Percentiles rank a stretch among this genome's conserved stretches.
These are phyloP conservation scores for Zaprionus ghesquierei DNA, from an alignment of 1,140 invertebrate species.

Conservation along the genomic window DNA sequence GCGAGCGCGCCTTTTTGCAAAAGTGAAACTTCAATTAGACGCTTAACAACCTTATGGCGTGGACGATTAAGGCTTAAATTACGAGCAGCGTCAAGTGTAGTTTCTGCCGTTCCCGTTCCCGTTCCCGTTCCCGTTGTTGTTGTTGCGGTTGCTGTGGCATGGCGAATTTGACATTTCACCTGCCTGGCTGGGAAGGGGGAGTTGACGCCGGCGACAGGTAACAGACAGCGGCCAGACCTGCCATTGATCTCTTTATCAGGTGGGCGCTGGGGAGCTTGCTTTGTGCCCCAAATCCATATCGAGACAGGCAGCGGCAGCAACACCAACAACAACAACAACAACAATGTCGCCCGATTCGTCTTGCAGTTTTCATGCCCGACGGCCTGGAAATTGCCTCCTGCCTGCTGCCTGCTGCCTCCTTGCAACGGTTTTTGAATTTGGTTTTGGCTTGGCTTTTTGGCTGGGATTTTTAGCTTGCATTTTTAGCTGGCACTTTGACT, in stretches of 20 bases:
- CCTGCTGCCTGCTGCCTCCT: too few species aligned
- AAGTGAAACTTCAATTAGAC: conserved; percentile 81
- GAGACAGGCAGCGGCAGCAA: conserved; percentile 46
- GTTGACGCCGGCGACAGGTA: conserved; percentile 1
- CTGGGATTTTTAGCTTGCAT: too few species aligned
- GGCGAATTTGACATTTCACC: conserved; percentile 73
- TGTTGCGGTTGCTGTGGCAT: conserved; percentile 24
- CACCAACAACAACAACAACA: conserved; percentile 17
- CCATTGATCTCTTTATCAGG: conserved; percentile 75
- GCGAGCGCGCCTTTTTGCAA: conserved; percentile 3
- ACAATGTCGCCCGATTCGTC: conserved; percentile 77
- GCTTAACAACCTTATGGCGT: conserved; percentile 79
- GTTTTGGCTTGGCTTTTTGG: conserved; percentile 14
- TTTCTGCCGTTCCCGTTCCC: too few species aligned
- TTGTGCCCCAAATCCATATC: conserved; percentile 58
- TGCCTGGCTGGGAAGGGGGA: conserved; percentile 16
- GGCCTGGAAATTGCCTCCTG: conserved; percentile 49
- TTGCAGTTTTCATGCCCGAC: conserved; percentile 74
- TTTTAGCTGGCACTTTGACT: conserved; percentile 14
- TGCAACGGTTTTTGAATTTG: conserved; percentile 15
- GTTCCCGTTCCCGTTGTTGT: too few species aligned
- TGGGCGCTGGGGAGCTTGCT: not conserved
- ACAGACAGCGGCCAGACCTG: conserved; percentile 22
- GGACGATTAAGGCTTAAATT: conserved; percentile 80
- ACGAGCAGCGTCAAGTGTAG: conserved; percentile 53